Evolutionary conservation across 2,888 invertebrate species (phyloP).

Genomic region (Eurytoma californica): DNA sequence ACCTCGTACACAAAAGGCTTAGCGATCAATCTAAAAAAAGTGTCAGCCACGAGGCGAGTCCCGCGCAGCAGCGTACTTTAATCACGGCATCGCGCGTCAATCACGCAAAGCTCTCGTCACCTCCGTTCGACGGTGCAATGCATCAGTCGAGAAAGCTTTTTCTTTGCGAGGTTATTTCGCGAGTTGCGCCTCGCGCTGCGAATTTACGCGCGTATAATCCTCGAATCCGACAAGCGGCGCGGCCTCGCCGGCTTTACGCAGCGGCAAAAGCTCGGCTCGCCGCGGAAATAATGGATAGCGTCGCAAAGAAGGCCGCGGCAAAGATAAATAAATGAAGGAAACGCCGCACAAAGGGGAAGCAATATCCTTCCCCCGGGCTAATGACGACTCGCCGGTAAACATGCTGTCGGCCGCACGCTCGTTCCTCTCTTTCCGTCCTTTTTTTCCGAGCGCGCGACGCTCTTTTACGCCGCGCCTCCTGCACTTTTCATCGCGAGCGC

Average conservation of each 20-base stretch:
- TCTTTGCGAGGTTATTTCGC: no score
- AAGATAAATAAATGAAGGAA: constrained; percentile 72
- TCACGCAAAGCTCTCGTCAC: constrained; percentile 50
- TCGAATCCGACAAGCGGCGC: no score
- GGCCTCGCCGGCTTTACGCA: not conserved
- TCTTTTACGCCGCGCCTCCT: not conserved
- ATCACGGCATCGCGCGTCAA: constrained; percentile 42
- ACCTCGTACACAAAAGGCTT: no score
- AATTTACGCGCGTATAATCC: constrained; percentile 30
- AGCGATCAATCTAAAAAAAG: no score
- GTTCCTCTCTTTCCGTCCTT: constrained; percentile 20
- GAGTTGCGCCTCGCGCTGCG: not conserved
- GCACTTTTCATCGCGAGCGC: not conserved
- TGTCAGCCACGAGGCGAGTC: no score
- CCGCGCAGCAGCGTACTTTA: constrained; percentile 33
- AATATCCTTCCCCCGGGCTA: constrained; percentile 69
- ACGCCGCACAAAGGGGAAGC: constrained; percentile 67
- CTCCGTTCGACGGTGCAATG: constrained; percentile 52
- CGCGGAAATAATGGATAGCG: not conserved
- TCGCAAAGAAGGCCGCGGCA: constrained; percentile 32
- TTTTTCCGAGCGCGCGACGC: not conserved
- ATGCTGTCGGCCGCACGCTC: constrained; percentile 61
- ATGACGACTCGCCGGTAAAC: constrained; percentile 69
- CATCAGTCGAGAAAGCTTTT: constrained; percentile 31
- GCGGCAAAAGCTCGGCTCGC: not conserved